phyloP scores from a whole-genome alignment of 2,888 invertebrate genomes.

The Hemithea aestivaria region DNA sequence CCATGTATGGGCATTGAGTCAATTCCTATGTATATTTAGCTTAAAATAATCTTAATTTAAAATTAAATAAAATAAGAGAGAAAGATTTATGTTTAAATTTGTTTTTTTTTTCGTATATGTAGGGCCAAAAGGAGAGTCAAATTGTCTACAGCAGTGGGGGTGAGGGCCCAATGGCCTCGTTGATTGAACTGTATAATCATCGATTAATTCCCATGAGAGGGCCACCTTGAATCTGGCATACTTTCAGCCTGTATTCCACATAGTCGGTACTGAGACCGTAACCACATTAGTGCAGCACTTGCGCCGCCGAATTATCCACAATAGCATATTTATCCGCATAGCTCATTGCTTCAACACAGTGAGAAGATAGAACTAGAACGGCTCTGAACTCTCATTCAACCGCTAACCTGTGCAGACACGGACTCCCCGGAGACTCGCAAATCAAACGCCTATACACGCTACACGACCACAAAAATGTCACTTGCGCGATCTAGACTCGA shows the following conservation, averaged over 20 bases:
- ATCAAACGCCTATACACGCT: slow-evolving; percentile 27
- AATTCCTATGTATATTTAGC: too few relatives aligned
- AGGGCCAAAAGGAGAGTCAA: slow-evolving; percentile 40
- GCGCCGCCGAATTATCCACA: slow-evolving; percentile 5
- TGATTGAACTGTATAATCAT: slow-evolving; percentile 12
- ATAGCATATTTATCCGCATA: too few relatives aligned
- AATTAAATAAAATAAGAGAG: too few relatives aligned
- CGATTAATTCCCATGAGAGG: neutral
- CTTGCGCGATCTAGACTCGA: slow-evolving; percentile 35
- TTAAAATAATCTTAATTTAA: too few relatives aligned
- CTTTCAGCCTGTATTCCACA: too few relatives aligned
- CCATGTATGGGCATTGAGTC: too few relatives aligned
- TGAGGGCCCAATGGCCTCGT: slow-evolving; percentile 31
- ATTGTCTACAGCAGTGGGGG: slow-evolving; percentile 45
- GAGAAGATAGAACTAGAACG: slow-evolving; percentile 34
- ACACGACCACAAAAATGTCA: slow-evolving; percentile 25
- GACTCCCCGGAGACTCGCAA: slow-evolving; percentile 30
- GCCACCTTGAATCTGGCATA: too few relatives aligned
- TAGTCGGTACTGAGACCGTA: too few relatives aligned
- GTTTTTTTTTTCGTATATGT: too few relatives aligned
- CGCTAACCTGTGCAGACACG: slow-evolving; percentile 47
- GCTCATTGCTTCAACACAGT: slow-evolving; percentile 18
- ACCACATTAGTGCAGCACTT: neutral
- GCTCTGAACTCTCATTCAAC: slow-evolving; percentile 34
- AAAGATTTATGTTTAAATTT: too few relatives aligned